These are phyloP conservation scores for Halocynthia roretzi DNA, from an alignment of 23 tunicate species.

Conservation along the genomic window DNA sequence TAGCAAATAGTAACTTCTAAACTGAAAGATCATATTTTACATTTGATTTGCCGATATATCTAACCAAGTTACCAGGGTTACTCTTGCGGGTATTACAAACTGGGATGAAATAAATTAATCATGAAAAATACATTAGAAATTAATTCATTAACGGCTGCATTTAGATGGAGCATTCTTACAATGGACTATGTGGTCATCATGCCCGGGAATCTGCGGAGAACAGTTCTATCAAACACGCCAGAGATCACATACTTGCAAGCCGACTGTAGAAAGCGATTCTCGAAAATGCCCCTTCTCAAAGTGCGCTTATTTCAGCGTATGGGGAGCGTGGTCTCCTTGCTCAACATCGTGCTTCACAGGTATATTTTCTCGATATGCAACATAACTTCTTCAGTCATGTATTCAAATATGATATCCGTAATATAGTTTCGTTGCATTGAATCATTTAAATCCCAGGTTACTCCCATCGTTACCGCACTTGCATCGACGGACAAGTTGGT, in stretches of 20 bases:
- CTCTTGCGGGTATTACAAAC: too few relatives aligned
- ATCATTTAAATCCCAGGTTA: too few relatives aligned
- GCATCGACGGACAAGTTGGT: slow-evolving; percentile 36
- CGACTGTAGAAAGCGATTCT: slow-evolving; percentile 18
- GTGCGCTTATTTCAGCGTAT: slow-evolving; percentile 71
- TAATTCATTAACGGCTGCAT: background rate
- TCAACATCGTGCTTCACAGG: slow-evolving; percentile 81
- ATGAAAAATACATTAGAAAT: background rate
- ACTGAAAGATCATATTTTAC: background rate
- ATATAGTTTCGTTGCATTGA: too few relatives aligned
- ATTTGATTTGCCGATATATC: too few relatives aligned
- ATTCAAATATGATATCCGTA: too few relatives aligned
- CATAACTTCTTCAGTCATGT: too few relatives aligned
- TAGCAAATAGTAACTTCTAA: background rate
- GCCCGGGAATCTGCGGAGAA: slow-evolving; percentile 59
- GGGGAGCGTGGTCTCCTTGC: slow-evolving; percentile 88
- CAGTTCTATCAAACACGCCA: slow-evolving; percentile 36
- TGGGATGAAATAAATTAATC: too few relatives aligned
- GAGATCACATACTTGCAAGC: slow-evolving; percentile 58
- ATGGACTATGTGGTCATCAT: slow-evolving; percentile 78
- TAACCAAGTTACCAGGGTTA: too few relatives aligned
- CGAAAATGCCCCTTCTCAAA: slow-evolving; percentile 18
- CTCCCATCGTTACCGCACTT: slow-evolving; percentile 17
- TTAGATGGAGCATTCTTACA: slow-evolving; percentile 33
- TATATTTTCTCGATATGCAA: background rate